These are phyloP conservation scores for Calephelis nemesis DNA, from an alignment of 1,140 invertebrate species.

Conservation along the genomic window DNA sequence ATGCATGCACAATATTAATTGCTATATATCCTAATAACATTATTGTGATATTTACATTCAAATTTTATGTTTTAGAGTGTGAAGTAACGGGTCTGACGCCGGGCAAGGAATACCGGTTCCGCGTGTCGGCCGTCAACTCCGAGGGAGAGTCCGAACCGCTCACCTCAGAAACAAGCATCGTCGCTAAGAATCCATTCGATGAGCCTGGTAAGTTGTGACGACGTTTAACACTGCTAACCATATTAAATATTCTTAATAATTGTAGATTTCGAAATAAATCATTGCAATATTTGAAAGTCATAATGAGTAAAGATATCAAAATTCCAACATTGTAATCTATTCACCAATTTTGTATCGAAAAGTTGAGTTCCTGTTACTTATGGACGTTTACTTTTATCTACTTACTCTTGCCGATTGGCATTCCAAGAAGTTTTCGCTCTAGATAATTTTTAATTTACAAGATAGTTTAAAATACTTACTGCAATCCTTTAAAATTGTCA, in stretches of 20 bases:
- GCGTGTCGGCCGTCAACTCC: slow-evolving; percentile 96
- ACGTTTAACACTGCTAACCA: neutral
- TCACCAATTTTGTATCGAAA: too few species aligned
- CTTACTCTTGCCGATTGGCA: too few species aligned
- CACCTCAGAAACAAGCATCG: slow-evolving; percentile 90
- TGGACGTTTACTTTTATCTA: too few species aligned
- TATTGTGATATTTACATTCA: neutral
- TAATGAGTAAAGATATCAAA: too few species aligned
- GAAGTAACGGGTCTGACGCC: slow-evolving; percentile 93
- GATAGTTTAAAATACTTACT: too few species aligned
- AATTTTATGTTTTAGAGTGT: slow-evolving; percentile 75
- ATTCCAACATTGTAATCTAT: too few species aligned
- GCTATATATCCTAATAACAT: too few species aligned
- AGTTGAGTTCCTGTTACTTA: too few species aligned
- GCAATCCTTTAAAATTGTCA: too few species aligned
- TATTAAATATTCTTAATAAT: neutral
- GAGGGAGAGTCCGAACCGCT: slow-evolving; percentile 98
- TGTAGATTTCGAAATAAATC: neutral
- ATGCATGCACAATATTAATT: too few species aligned
- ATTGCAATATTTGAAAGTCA: neutral
- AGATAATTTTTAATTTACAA: too few species aligned
- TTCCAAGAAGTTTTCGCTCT: too few species aligned
- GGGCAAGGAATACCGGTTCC: slow-evolving; percentile 96
- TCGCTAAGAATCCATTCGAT: slow-evolving; percentile 98
- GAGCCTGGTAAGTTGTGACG: slow-evolving; percentile 85